Evolutionary conservation across 2,113 vertebrate genomes (phyloP).

Genomic region (Neolamprologus brichardi): DNA sequence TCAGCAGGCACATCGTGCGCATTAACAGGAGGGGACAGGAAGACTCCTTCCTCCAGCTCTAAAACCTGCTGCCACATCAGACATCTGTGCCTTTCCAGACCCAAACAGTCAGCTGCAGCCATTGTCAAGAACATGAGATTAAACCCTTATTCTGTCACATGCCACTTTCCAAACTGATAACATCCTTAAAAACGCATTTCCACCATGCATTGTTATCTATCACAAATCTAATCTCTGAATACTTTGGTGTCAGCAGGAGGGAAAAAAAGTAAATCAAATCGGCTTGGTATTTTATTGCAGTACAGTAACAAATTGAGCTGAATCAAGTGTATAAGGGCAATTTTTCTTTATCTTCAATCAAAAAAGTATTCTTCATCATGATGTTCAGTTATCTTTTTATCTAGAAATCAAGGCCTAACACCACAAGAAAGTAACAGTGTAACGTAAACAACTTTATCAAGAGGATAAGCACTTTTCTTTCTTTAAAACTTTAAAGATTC

Average conservation of each 20-base stretch:
- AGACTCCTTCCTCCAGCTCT: slow-evolving; percentile 1
- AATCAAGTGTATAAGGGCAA: background rate
- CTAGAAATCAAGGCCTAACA: background rate
- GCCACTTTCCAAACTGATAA: background rate
- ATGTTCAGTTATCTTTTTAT: background rate
- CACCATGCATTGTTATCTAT: background rate
- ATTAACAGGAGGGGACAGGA: slow-evolving; percentile 7
- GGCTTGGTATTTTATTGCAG: background rate
- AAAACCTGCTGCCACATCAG: background rate
- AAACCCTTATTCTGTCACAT: background rate
- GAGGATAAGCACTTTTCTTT: background rate
- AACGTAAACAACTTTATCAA: background rate
- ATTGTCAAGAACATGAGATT: background rate
- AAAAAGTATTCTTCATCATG: background rate
- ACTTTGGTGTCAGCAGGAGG: background rate
- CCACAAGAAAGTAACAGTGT: background rate
- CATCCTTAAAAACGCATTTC: background rate
- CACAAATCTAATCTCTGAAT: background rate
- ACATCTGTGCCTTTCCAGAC: background rate
- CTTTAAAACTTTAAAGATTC: background rate
- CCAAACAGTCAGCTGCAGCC: slow-evolving; percentile 15
- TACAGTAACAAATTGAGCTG: background rate
- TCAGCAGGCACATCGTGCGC: background rate
- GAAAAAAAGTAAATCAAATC: background rate
- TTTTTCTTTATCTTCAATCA: background rate